These are phyloP conservation scores for Caenorhabditis becei DNA, from an alignment of 2,888 invertebrate species.

Conservation along the genomic window DNA sequence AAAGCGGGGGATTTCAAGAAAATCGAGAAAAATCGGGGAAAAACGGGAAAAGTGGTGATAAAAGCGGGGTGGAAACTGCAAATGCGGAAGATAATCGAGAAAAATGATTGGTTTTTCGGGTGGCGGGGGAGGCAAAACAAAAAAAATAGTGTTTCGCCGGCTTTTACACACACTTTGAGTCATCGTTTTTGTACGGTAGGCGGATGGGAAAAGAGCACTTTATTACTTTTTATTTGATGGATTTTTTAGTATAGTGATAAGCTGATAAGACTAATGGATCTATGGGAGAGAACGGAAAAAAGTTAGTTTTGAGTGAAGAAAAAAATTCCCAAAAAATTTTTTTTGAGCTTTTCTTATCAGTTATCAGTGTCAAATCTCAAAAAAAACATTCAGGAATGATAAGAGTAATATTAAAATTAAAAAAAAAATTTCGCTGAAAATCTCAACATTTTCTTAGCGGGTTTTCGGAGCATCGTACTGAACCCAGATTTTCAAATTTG, in stretches of 20 bases:
- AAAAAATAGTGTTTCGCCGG: conserved; percentile 24
- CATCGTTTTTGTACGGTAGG: not conserved
- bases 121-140: conserved; percentile 13
- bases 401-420: no score
- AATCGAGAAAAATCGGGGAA: no score
- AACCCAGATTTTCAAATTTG: not conserved
- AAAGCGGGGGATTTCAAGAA: not conserved
- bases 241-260: not conserved
- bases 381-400: no score
- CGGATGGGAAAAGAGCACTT: not conserved
- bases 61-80: not conserved
- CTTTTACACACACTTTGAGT: conserved; percentile 47
- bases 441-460: no score
- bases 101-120: conserved; percentile 25
- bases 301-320: conserved; percentile 3
- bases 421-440: no score
- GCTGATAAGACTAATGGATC: not conserved
- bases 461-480: no score
- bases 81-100: conserved; percentile 29
- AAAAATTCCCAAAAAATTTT: not conserved
- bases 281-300: not conserved
- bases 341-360: not conserved
- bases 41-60: no score
- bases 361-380: no score
- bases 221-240: conserved; percentile 27